phyloP scores from a whole-genome alignment of 2,113 vertebrate genomes.

The Jaculus jaculus region DNA sequence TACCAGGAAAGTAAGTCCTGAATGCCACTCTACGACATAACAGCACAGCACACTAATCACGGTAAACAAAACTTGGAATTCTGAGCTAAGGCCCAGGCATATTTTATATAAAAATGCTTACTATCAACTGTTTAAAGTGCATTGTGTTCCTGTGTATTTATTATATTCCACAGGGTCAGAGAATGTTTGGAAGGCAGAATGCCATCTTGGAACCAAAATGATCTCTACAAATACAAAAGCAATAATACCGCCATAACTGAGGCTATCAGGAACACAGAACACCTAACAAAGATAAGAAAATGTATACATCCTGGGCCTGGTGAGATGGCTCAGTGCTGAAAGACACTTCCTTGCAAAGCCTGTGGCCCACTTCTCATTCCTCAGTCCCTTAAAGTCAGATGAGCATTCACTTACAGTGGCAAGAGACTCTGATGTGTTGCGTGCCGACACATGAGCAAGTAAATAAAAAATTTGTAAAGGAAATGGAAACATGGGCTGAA shows the following conservation, averaged over 20 bases:
- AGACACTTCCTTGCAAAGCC: too few species aligned
- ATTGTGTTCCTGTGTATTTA: neutral
- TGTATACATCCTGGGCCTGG: too few species aligned
- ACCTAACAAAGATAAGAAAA: neutral
- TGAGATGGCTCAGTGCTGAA: too few species aligned
- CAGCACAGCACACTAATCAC: conserved; percentile 51
- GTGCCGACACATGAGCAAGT: too few species aligned
- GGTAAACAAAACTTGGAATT: conserved; percentile 50
- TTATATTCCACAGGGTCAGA: neutral
- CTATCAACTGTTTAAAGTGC: neutral
- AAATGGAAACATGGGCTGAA: too few species aligned
- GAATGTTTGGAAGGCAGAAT: conserved; percentile 34
- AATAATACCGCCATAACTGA: neutral
- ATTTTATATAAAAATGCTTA: conserved; percentile 25
- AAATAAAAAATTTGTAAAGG: too few species aligned
- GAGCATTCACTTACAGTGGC: too few species aligned
- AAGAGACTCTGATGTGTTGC: too few species aligned
- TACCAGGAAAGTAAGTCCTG: conserved; percentile 48
- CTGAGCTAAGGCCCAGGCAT: neutral
- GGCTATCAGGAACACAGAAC: neutral
- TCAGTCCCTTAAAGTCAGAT: too few species aligned
- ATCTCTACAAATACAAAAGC: neutral
- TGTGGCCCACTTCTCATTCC: too few species aligned
- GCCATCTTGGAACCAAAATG: conserved; percentile 22
- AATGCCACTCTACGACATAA: conserved; percentile 50